These are phyloP conservation scores for Agonopterix alstromeriana DNA, from an alignment of 2,888 invertebrate genomes.

Conservation along the genomic window DNA sequence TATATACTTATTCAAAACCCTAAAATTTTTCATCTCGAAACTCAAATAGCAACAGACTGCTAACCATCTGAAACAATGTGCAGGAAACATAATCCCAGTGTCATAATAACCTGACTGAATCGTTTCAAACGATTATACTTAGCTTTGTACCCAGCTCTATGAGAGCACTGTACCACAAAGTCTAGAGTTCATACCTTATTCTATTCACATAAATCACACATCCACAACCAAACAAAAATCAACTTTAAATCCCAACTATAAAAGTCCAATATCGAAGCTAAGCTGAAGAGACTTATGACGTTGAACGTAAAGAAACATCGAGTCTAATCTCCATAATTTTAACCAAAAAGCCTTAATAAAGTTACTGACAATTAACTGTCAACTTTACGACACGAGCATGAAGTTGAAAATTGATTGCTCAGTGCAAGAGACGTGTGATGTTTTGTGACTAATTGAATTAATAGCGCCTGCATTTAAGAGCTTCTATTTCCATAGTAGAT, in stretches of 20 bases:
- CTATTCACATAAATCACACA: no score
- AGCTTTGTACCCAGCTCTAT: constrained; percentile 15
- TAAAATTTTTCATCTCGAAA: no score
- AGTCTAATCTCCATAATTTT: constrained; percentile 1
- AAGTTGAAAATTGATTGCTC: constrained; percentile 29
- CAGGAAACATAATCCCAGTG: constrained; percentile 16
- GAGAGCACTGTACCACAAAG: constrained; percentile 34
- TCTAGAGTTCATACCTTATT: constrained; percentile 11
- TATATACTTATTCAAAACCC: no score
- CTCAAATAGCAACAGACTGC: no score
- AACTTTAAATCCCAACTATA: no score
- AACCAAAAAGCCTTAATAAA: constrained; percentile 14
- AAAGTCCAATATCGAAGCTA: no score
- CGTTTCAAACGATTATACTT: constrained; percentile 44
- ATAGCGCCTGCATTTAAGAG: constrained; percentile 41
- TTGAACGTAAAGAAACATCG: not conserved
- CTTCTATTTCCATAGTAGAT: constrained; percentile 9
- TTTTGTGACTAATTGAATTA: constrained; percentile 25
- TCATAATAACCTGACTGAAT: constrained; percentile 44
- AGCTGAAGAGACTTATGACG: no score
- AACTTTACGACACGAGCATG: constrained; percentile 22
- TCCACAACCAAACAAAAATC: no score
- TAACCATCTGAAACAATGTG: no score
- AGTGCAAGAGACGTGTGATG: constrained; percentile 23
- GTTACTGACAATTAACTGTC: constrained; percentile 22